A percentile compares a stretch with the other conserved stretches of the same genome.
Evolutionary conservation across 2,113 vertebrate genomes (phyloP).

Genomic region (Zeus faber): DNA sequence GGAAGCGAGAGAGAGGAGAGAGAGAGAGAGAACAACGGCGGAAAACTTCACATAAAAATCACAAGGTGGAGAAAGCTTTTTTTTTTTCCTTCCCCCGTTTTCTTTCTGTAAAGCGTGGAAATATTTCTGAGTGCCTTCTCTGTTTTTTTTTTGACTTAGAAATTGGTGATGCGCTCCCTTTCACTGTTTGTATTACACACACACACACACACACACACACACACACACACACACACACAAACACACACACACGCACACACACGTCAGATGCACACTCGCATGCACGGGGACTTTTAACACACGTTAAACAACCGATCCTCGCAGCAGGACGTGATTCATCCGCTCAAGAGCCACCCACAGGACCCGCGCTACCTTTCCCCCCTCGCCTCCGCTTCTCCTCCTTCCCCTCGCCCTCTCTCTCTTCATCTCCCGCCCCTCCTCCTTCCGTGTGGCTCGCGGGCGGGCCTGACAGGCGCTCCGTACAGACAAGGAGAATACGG

Average conservation of each 20-base stretch:
- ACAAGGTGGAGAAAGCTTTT: conserved; percentile 59
- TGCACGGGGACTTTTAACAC: conserved; percentile 37
- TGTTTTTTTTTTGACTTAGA: too few species aligned
- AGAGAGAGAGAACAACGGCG: conserved; percentile 23
- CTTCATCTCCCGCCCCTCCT: conserved; percentile 19
- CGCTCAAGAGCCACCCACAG: conserved; percentile 53
- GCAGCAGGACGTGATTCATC: conserved; percentile 52
- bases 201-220: too few species aligned
- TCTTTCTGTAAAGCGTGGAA: conserved; percentile 31
- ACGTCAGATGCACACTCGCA: too few species aligned
- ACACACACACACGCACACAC: too few species aligned
- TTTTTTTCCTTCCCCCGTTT: conserved; percentile 32
- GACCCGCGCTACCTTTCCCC: conserved; percentile 15
- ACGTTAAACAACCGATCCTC: conserved; percentile 31
- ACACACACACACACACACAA: too few species aligned
- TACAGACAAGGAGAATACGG: conserved; percentile 65
- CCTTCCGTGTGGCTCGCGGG: conserved; percentile 8
- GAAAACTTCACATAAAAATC: conserved; percentile 62
- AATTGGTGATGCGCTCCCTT: too few species aligned
- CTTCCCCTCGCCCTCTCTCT: conserved; percentile 28
- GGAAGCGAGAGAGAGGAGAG: conserved; percentile 11
- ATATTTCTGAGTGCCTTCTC: conserved; percentile 39
- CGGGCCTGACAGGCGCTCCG: conserved; percentile 66
- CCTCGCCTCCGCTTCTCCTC: conserved; percentile 27
- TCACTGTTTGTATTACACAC: too few species aligned